Base-by-base conservation (phyloP, 2,113 vertebrate species). In the Podocnemis expansa region DNA sequence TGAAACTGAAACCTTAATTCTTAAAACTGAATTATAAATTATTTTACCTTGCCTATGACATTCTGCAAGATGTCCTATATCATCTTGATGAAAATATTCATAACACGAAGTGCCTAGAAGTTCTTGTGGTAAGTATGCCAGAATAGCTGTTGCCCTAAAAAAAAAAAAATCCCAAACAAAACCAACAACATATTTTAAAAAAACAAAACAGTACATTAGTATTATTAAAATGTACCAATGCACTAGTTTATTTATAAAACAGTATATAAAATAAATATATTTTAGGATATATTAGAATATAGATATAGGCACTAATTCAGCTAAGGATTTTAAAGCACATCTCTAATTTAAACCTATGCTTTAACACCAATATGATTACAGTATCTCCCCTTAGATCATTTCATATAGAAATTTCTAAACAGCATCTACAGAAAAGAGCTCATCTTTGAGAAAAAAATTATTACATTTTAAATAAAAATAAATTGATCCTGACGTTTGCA, bases 71-170 rank as follows among this genome's bases (percentile, higher is more conserved):
- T 99, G 99, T 87, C 98, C 98, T 96, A 99, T 99, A 97, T 99
- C 99, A 58, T 99, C 99, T 98, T 99, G 99, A 93, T 99, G 99
- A 96, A 99, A 99, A 98, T 99, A 99, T 90, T 99, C 99, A 0
- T 99, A 99, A 98, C 99, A 99, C 0, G 99, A 99, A 34, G 99
- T 99, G 94, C 99, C 99, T 97, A 99, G 98, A 94, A 99, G 99
- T 96, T 99, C 99, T 95, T 99, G 99, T 89, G 99, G 99, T 97
- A 99, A 98, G 97, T 99, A 99, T 34, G 99, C 99, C 70, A 99
- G 98, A 95, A 99, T 99, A 89, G 99, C 99, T 19, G 99, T 99
- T 85, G 99, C 99, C 98, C 99, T 99, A 94, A 90, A 91, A 80
- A 51, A 19, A 31, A 89, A 93, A 82, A 84, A 31, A 56, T n/a